Evolutionary conservation across 2,797 vertebrate species (phyloP), one percentile per base, ranked within the genome.

Genomic region (Loris lydekkerianus): DNA sequence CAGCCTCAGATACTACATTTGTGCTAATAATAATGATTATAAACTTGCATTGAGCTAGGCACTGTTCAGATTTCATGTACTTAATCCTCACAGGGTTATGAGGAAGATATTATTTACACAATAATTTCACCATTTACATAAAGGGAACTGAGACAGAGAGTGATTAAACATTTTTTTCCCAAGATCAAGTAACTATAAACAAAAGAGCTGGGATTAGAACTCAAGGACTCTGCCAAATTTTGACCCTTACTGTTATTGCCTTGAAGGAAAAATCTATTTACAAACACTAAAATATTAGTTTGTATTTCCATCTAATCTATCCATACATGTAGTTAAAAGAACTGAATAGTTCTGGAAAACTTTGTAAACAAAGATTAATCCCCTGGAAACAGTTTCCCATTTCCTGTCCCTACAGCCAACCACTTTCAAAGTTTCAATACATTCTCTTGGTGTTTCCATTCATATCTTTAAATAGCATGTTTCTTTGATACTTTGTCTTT

Each of bases 291-390:
- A 78, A 87, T 37, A 21, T 63, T 75, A 80, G 77, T 72, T 91
- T 77, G 25, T 77, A 65, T 70, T 94, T 90, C 61, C 82, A 21
- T 72, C 18, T 81, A 84, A 23, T 81, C 23, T 84, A 34, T 91
- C 49, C 23, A 34, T n/a, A 15, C 17, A 10, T 80, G 23, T 69
- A 73, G 2, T n/a, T 86, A 78, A 69, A 89, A 69, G 34, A 86
- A 18, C 18, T 73, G 78, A 75, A 29, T 14, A 3, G 8, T 40
- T 83, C 31, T 37, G 67, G 37, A 82, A 86, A 43, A 13, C 58
- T 89, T 89, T 83, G 15, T 82, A 46, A 31, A 31, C 75, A 67
- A 77, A 78, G 43, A 73, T 77, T 75, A 75, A 58, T 75, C 25
- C 31, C 8, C 40, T 49, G 49, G 21, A 67, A 69, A 58, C 43